Evolutionary conservation across 53 echinoderm and acorn worm species (phyloP).

Genomic region (Mesocentrotus franciscanus): DNA sequence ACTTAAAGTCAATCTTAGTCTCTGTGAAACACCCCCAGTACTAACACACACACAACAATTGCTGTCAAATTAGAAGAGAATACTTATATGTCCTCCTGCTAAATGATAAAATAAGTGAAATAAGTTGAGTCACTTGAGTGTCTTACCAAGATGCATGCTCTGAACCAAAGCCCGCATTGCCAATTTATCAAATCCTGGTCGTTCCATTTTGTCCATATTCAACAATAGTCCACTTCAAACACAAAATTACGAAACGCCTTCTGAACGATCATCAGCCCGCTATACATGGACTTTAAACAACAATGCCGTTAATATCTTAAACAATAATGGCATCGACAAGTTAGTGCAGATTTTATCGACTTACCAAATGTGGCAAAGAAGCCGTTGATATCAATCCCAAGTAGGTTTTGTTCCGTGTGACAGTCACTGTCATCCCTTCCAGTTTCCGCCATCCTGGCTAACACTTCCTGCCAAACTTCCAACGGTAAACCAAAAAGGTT

Average conservation of each 20-base stretch:
- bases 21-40: too few relatives aligned
- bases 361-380: background rate
- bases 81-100: background rate
- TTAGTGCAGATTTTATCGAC: background rate
- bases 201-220: background rate
- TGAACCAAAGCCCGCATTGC: background rate
- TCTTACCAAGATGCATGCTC: slow-evolving; percentile 21
- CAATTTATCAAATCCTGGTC: slow-evolving; percentile 16
- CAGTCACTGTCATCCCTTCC: background rate
- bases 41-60: background rate
- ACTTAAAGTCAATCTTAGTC: too few relatives aligned
- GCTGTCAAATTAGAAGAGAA: background rate
- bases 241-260: background rate
- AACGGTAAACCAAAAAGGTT: background rate
- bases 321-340: background rate
- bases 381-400: slow-evolving; percentile 4
- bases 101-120: background rate
- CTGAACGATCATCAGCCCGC: background rate
- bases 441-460: background rate
- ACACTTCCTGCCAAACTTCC: background rate
- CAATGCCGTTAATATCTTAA: background rate
- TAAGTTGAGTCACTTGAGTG: background rate
- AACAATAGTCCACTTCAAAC: background rate
- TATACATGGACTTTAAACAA: background rate
- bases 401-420: background rate